Conservation (phyloP, 2,113 vertebrate genomes). For the Paradoxurus hermaphroditus region DNA sequence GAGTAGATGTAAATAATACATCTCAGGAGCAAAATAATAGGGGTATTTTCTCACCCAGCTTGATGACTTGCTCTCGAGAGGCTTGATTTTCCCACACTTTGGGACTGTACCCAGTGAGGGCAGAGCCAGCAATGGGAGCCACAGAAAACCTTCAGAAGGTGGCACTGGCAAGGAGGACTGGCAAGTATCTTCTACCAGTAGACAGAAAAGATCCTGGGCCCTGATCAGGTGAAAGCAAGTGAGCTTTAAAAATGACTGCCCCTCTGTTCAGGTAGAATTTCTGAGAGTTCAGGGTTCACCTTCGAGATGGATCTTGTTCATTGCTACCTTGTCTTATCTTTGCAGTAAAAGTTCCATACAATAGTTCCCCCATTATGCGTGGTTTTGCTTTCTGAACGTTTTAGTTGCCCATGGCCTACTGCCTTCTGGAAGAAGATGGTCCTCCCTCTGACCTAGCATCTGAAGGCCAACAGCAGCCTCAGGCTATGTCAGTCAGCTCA, state of each 20-base stretch:
- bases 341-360: neutral
- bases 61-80: neutral
- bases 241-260: neutral
- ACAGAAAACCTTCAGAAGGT: neutral
- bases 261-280: neutral
- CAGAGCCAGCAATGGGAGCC: neutral
- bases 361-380: neutral
- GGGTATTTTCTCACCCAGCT: neutral
- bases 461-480: neutral
- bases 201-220: neutral
- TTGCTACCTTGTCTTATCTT: neutral
- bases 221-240: neutral
- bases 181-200: neutral
- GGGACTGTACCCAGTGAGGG: neutral
- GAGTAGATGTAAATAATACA: neutral
- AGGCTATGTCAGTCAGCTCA: neutral
- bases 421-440: neutral
- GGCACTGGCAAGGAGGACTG: neutral
- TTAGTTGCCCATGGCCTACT: neutral
- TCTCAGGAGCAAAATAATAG: neutral
- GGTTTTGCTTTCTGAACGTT: neutral
- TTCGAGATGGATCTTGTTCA: neutral
- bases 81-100: neutral
- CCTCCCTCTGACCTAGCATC: neutral
- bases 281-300: neutral